Evolutionary conservation across 2,113 vertebrate genomes (phyloP).

Genomic region (Leptobrachium ailaonicum): DNA sequence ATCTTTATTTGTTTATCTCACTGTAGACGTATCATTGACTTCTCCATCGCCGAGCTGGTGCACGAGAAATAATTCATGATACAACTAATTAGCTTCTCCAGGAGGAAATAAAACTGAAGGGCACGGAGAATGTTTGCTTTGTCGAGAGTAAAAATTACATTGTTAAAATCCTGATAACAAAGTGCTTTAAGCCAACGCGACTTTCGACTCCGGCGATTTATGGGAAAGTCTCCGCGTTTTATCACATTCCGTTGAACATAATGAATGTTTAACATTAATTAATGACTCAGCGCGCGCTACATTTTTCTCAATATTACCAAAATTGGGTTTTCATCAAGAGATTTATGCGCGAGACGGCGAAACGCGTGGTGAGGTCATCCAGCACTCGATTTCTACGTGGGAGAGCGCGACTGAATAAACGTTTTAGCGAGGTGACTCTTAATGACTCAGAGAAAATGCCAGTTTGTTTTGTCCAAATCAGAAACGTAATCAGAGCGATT

Average conservation of each 20-base stretch:
- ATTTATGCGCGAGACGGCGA: no score
- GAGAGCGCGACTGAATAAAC: no score
- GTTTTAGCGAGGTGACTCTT: no score
- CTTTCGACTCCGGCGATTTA: neutral
- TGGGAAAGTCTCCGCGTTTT: neutral
- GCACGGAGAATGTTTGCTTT: neutral
- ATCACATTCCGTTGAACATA: neutral
- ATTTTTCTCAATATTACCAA: no score
- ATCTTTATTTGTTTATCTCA: constrained; percentile 21
- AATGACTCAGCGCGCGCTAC: no score
- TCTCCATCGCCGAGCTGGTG: neutral
- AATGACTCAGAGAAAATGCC: neutral
- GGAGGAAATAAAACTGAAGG: constrained; percentile 13
- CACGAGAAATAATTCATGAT: constrained; percentile 31
- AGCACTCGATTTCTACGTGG: no score
- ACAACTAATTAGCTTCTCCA: constrained; percentile 23
- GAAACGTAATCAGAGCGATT: neutral
- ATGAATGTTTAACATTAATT: neutral
- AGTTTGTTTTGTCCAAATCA: neutral
- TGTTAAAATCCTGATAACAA: neutral
- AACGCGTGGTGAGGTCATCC: no score
- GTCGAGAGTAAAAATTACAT: neutral
- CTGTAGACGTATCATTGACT: constrained; percentile 37
- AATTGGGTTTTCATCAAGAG: no score
- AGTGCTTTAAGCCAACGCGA: neutral